Conservation (phyloP, 2,888 invertebrate genomes). For the Andrena trimmerana region DNA sequence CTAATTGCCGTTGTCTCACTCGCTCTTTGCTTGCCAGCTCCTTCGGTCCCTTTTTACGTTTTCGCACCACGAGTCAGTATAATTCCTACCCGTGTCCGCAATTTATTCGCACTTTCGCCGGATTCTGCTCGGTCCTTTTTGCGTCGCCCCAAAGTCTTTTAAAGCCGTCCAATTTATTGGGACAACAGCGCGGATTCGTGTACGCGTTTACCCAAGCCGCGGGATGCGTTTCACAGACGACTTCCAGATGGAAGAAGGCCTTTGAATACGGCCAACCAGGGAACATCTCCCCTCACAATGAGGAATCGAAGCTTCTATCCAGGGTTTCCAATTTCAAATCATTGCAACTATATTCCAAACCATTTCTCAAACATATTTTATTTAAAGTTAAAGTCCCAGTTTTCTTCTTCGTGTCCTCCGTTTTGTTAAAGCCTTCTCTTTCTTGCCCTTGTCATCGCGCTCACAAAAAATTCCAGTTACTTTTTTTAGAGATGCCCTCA, state of each 20-base stretch:
- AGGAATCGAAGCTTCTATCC: not conserved
- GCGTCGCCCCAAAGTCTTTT: constrained; percentile 57
- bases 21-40: not conserved
- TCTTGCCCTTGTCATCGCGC: not conserved
- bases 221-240: constrained; percentile 36
- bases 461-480: constrained; percentile 16
- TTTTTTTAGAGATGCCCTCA: constrained; percentile 21
- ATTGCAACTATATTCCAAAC: not conserved
- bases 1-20: constrained; percentile 24
- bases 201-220: constrained; percentile 23
- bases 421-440: not conserved
- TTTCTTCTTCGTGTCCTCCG: not conserved
- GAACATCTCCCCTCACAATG: not conserved
- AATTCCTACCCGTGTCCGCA: constrained; percentile 30
- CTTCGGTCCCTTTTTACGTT: constrained; percentile 2
- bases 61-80: constrained; percentile 13
- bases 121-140: constrained; percentile 38
- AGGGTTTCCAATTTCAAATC: not conserved
- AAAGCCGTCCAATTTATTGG: constrained; percentile 77
- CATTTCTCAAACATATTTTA: not conserved
- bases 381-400: not conserved
- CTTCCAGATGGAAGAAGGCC: constrained; percentile 54
- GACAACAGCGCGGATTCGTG: constrained; percentile 64
- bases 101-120: constrained; percentile 57
- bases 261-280: constrained; percentile 16